Conservation (phyloP, 2,797 vertebrate species). For the Hydrocynus forskahlii region DNA sequence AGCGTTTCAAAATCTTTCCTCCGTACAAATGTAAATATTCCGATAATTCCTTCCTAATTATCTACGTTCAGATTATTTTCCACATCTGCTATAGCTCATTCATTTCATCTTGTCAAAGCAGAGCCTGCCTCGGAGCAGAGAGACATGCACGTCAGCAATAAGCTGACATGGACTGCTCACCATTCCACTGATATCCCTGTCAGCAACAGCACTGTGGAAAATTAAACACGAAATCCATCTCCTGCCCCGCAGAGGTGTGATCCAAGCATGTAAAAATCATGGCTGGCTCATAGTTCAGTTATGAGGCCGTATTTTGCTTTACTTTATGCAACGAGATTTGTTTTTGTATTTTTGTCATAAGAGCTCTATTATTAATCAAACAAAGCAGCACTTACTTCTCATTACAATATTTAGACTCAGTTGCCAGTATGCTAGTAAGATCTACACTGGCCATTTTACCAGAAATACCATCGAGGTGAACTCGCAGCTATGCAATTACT, state of each 20-base stretch:
- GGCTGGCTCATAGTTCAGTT: neutral
- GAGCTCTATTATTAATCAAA: neutral
- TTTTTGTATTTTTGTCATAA: neutral
- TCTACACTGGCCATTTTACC: no score
- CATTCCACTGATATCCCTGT: conserved; percentile 24
- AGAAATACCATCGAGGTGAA: no score
- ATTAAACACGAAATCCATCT: conserved; percentile 33
- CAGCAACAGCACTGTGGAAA: conserved; percentile 24
- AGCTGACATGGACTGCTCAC: conserved; percentile 28
- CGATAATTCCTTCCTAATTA: conserved; percentile 14
- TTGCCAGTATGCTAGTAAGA: no score
- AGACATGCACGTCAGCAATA: conserved; percentile 31
- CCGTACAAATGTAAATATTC: neutral
- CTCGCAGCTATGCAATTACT: no score
- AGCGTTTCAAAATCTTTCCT: neutral
- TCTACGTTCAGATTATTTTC: conserved; percentile 1
- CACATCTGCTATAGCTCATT: conserved; percentile 1
- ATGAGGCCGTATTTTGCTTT: neutral
- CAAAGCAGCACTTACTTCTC: neutral
- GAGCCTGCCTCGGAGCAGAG: conserved; percentile 18
- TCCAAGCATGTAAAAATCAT: neutral
- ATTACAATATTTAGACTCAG: neutral
- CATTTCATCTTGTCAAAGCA: conserved; percentile 32
- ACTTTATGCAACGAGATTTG: neutral
- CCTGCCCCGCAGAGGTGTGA: conserved; percentile 10